Evolutionary conservation across 2,888 invertebrate species (phyloP), one percentile per base, ranked within the genome.

Genomic region (Epistrophella euchroma): DNA sequence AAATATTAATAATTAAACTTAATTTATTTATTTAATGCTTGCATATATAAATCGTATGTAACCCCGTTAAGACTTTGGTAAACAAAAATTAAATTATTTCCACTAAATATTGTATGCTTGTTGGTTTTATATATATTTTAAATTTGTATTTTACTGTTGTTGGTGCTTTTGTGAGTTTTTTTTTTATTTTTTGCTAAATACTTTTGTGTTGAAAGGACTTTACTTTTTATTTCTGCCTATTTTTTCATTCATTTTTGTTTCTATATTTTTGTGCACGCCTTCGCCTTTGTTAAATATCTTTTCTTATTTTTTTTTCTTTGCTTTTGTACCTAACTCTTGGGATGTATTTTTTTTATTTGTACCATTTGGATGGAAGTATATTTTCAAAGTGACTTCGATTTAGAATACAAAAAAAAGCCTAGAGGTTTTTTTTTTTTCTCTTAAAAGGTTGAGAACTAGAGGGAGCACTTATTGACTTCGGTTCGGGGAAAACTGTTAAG

Each of bases 31-130:
- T 43, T 77, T 77, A 77, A 82, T 74, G 74, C 82, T 86, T 86
- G 64, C 85, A 58, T 79, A 58, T 74, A 55, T 71, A 80, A 75
- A 47, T 35, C 77, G 73, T 82, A 81, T 62, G 73, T 86, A 86
- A 86, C 52, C 81, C 81, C 77, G 73, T 74, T 72, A 84, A 86
- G 86, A 86, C 71, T 86, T 86, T 78, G 86, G 86, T 86, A 82
- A 86, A 77, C 47, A 43, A 76, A 76, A 73, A 70, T 55, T 2
- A 50, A 62, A 73, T 70, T 50, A 35, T 82, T 70, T 74, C 56
- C 76, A 73, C 77, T 70, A 76, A 73, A 80, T 45, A 40, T 71
- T 71, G 37, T 56, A 56, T 56, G 28, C 52, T 40, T 60, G 35
- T 68, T n/a, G 22, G 70, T n/a, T 75, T 78, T 75, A 17, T 35